phyloP scores from a whole-genome alignment of 2,797 vertebrate species.

The Gobionotothen gibberifrons region DNA sequence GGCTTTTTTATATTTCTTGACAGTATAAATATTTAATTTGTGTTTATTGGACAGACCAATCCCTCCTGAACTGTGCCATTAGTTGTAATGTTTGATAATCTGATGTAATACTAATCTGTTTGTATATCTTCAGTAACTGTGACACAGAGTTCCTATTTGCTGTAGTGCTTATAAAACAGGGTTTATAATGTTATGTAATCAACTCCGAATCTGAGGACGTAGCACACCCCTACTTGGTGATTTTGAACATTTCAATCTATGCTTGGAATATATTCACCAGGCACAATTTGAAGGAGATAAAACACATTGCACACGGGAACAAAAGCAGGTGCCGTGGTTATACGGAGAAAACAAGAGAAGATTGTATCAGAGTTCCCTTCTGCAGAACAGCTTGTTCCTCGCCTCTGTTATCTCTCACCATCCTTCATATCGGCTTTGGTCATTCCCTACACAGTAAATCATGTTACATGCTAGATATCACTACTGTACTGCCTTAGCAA shows the following conservation, averaged over 20 bases:
- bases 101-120: background rate
- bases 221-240: slow-evolving; percentile 15
- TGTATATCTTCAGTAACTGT: slow-evolving; percentile 11
- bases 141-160: background rate
- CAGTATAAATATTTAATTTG: background rate
- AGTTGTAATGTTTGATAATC: background rate
- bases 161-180: background rate
- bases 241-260: slow-evolving; percentile 29
- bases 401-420: slow-evolving; percentile 56
- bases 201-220: slow-evolving; percentile 4
- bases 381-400: slow-evolving; percentile 49
- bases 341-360: slow-evolving; percentile 39
- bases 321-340: slow-evolving; percentile 55
- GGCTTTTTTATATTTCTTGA: background rate
- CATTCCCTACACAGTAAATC: slow-evolving; percentile 54
- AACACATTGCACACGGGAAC: slow-evolving; percentile 41
- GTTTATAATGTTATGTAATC: slow-evolving; percentile 13
- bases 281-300: slow-evolving; percentile 28
- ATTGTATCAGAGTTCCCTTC: slow-evolving; percentile 49
- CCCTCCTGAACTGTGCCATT: background rate
- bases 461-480: slow-evolving; percentile 35
- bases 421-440: slow-evolving; percentile 53
- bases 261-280: slow-evolving; percentile 38
- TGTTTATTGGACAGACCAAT: background rate
- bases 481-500: background rate